Percentiles rank a stretch among this genome's conserved stretches.
Evolutionary conservation across 2,113 vertebrate species (phyloP).

Genomic region (Petrocephalus microphthalmus): DNA sequence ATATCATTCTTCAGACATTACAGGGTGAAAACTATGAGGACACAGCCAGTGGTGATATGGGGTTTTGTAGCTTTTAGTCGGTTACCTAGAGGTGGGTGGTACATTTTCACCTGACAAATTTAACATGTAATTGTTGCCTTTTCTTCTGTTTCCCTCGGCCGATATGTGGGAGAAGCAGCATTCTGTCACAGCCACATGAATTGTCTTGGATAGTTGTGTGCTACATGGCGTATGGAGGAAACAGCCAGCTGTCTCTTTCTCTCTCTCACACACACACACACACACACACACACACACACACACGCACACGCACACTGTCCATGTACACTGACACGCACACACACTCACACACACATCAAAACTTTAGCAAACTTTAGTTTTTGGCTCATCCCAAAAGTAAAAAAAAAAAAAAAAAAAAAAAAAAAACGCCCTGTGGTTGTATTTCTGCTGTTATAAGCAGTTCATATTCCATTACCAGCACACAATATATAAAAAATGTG

Average conservation of each 20-base stretch:
- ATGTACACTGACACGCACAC: not conserved
- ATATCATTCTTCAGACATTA: not conserved
- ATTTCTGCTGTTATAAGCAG: conserved; percentile 49
- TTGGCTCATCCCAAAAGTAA: conserved; percentile 9
- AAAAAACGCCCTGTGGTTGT: conserved; percentile 23
- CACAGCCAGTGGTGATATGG: not conserved
- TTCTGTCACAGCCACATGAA: not conserved
- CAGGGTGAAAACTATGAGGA: not conserved
- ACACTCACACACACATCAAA: conserved; percentile 7
- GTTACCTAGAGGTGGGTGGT: not conserved
- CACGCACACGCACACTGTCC: conserved; percentile 8
- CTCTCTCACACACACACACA: not conserved
- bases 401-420: not conserved
- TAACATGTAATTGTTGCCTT: not conserved
- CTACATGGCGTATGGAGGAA: not conserved
- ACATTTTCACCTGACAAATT: not conserved
- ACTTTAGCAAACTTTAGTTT: conserved; percentile 16
- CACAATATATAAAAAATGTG: conserved; percentile 33
- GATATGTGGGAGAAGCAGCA: not conserved
- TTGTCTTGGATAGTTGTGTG: not conserved
- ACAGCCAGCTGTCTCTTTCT: not conserved
- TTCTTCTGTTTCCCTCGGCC: not conserved
- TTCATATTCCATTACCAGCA: conserved; percentile 40
- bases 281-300: not conserved
- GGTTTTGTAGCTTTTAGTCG: not conserved